Base-by-base conservation (phyloP, 2,797 vertebrate genomes). In the Odontamblyopus rebecca region DNA sequence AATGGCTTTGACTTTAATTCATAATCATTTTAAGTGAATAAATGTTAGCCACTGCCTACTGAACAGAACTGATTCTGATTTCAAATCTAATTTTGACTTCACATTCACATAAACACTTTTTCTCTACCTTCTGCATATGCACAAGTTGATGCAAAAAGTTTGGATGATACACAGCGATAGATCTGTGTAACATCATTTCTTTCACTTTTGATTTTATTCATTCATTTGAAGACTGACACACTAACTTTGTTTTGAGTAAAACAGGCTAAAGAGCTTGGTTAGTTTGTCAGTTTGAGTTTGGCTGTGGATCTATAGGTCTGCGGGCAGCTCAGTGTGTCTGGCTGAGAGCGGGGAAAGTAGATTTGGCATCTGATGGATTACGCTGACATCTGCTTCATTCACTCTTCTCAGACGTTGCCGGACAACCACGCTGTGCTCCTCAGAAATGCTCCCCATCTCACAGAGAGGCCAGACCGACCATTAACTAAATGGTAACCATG, bases 311-410 rank as follows among this genome's bases (percentile, higher is more conserved):
- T 88, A 90, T 82, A 92, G 88, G 87, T 87, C 78, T 83, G 57
- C 71, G 44, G 79, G 88, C 85, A 82, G 79, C 91, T 90, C 88
- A 80, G 91, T 93, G 93, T 73, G 75, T 74, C 65, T 80, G 71
- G 19, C 59, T 2, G 69, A 74, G 89, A 83, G 81, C 87, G 79
- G 90, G 78, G 83, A 85, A 82, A 70, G 75, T 18, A 73, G 88
- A 90, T 89, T 77, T 85, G 89, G 79, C 5, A 81, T 86, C 78
- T 95, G 95, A 96, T 94, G 92, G 95, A 96, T 94, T 92, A 93
- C 93, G 91, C 92, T 94, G 95, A 94, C 95, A 96, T 95, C 93
- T 95, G 94, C 92, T 94, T 95, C 94, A 95, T 95, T 95, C 95
- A 96, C 90, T 93, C 91, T 90, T 91, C 90, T 86, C 89, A 89